A percentile compares a stretch with the other conserved stretches of the same genome.
Conservation (phyloP, 2,888 invertebrate genomes). For the Nycteola revayana region DNA sequence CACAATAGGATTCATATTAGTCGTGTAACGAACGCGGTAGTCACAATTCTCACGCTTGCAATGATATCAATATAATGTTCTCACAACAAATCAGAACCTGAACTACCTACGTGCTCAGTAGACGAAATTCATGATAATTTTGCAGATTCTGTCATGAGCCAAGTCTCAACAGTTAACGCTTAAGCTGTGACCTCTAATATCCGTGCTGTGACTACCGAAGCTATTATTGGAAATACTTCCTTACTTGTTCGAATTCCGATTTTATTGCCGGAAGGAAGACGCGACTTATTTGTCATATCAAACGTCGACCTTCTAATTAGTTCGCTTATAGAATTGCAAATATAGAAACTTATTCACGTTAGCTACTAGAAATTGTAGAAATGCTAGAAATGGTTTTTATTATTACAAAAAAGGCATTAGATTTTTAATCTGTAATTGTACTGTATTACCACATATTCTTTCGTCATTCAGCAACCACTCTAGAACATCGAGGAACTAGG, state of each 20-base stretch:
- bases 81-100: slow-evolving; percentile 14
- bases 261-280: slow-evolving; percentile 22
- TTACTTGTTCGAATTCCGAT: slow-evolving; percentile 15
- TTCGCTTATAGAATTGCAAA: background rate
- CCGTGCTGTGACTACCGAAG: slow-evolving; percentile 30
- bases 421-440: too few relatives aligned
- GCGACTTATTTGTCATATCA: slow-evolving; percentile 11
- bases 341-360: too few relatives aligned
- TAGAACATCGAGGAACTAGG: too few relatives aligned
- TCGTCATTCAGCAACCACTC: too few relatives aligned
- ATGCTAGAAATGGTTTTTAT: too few relatives aligned
- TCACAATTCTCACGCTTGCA: slow-evolving; percentile 25
- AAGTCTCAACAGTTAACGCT: slow-evolving; percentile 4
- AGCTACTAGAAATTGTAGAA: too few relatives aligned
- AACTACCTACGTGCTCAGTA: slow-evolving; percentile 28
- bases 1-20: too few relatives aligned
- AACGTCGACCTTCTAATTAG: slow-evolving; percentile 12
- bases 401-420: too few relatives aligned
- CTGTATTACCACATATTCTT: too few relatives aligned
- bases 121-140: slow-evolving; percentile 21
- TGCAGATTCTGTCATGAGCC: slow-evolving; percentile 15
- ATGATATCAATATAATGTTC: slow-evolving; percentile 22
- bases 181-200: slow-evolving; percentile 22
- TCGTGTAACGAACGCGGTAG: slow-evolving; percentile 22
- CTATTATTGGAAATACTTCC: slow-evolving; percentile 21